Evolutionary conservation across 2,888 invertebrate species (phyloP).

Genomic region (Acronicta leporina): DNA sequence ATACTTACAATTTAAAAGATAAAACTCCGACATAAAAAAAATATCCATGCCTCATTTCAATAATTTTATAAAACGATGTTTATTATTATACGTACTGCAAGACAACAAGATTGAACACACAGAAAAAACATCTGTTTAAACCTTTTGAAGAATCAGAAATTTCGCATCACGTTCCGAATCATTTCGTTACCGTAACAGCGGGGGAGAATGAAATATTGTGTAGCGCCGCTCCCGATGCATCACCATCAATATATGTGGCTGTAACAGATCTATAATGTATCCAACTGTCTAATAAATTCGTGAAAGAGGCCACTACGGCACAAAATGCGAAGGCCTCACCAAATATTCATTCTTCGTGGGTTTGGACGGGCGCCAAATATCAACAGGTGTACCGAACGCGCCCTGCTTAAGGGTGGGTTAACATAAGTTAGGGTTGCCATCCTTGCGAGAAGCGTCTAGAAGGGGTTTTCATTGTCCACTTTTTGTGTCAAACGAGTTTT

Average conservation of each 20-base stretch:
- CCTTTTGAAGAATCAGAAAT: slow-evolving; percentile 9
- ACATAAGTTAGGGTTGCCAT: no score
- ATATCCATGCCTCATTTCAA: no score
- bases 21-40: no score
- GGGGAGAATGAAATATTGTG: slow-evolving; percentile 18
- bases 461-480: no score
- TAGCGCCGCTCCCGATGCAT: slow-evolving; percentile 28
- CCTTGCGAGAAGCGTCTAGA: no score
- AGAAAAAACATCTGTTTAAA: no score
- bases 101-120: no score
- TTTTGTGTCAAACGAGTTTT: no score
- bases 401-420: slow-evolving; percentile 24
- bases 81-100: no score
- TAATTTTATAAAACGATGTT: no score
- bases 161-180: slow-evolving; percentile 2
- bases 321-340: slow-evolving; percentile 58
- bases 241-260: slow-evolving; percentile 29
- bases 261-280: slow-evolving; percentile 56
- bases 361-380: slow-evolving; percentile 66
- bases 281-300: slow-evolving; percentile 72
- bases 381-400: slow-evolving; percentile 66
- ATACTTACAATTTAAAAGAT: no score
- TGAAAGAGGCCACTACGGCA: slow-evolving; percentile 58
- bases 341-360: slow-evolving; percentile 60
- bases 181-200: slow-evolving; percentile 2